These are phyloP conservation scores for Temnopleurus reevesii DNA, from an alignment of 53 echinoderm and acorn worm species.

Conservation along the genomic window DNA sequence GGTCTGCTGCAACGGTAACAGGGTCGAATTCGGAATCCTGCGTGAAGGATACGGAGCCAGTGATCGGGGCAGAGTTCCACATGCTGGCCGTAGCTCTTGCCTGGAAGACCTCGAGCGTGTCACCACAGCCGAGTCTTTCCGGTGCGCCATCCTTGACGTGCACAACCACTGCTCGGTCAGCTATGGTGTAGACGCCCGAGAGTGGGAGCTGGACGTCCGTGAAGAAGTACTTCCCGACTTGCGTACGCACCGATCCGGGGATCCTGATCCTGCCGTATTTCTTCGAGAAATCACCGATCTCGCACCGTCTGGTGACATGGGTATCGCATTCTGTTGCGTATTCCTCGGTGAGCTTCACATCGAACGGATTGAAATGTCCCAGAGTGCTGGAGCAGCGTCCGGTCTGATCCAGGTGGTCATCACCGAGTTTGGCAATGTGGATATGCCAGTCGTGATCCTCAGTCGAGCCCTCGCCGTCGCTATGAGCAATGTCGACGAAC, in stretches of 20 bases:
- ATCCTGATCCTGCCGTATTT: constrained; percentile 74
- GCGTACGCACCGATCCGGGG: constrained; percentile 57
- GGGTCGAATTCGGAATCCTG: constrained; percentile 70
- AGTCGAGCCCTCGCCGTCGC: constrained; percentile 72
- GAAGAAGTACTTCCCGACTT: constrained; percentile 81
- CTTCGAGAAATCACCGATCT: constrained; percentile 80
- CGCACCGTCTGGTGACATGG: constrained; percentile 75
- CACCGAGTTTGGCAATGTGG: constrained; percentile 62
- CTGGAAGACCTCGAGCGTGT: constrained; percentile 66
- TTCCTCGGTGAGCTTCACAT: constrained; percentile 65
- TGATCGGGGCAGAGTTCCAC: constrained; percentile 66
- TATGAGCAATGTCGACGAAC: constrained; percentile 80
- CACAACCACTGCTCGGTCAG: constrained; percentile 74
- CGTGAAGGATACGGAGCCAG: constrained; percentile 67
- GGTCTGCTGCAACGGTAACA: constrained; percentile 53
- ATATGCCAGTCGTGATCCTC: constrained; percentile 92
- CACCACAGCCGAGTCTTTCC: constrained; percentile 72
- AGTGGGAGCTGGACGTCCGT: constrained; percentile 86
- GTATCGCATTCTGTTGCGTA: constrained; percentile 71
- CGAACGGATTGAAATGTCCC: constrained; percentile 89
- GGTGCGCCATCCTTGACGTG: constrained; percentile 70
- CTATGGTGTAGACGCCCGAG: constrained; percentile 71
- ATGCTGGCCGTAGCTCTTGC: constrained; percentile 9
- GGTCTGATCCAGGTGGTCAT: constrained; percentile 66
- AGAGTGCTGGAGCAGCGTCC: constrained; percentile 70